Evolutionary conservation across 64 coral and sea anemone genomes (phyloP), one percentile per base, ranked within the genome.

Genomic region (Montipora sp.): DNA sequence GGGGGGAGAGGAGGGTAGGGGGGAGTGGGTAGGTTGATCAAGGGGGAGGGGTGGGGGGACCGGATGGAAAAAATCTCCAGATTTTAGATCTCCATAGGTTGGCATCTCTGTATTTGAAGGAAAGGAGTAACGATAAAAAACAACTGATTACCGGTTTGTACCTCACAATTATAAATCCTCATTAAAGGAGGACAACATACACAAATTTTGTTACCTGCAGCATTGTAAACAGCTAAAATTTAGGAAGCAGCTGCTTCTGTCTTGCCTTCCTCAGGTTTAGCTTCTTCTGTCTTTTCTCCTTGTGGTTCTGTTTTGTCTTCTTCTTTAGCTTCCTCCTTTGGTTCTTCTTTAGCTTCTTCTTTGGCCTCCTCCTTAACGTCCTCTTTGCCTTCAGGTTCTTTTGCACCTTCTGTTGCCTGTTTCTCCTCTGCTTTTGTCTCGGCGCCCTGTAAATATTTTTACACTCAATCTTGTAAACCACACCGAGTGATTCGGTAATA

Each of bases 221-320:
- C 9, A 63, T 3, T 4, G 14, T 15, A 63, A 63, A 7, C 60
- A 63, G 13, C 36, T 15, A 3, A 63, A 15, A 14, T 72, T 47
- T 72, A 85, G 13, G 82, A 67, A 71, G 81, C 47, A 84, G 81
- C 81, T 47, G 69, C 81, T 47, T 84, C 80, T 14, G 45, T 69
- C 13, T 92, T 61, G 15, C 46, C 16, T 46, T 87, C 69, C 23
- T 93, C 82, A 65, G 61, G 77, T 82, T 91, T 91, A 9, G 89
- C 18, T 46, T 91, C 89, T 21, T 84, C 80, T 24, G 57, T 69
- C 24, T 92, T 61, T n/a, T 70, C 16, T 43, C 65, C 66, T 59
- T 92, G 53, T 74, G 59, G 76, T 82, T 91, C 80, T 27, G 63
- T 19, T 46, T 91, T 79, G 16, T 20, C 70, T n/a, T 77, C 73